Percentiles rank a stretch among this genome's conserved stretches.
Conservation (phyloP, 2,888 invertebrate genomes). For the Eilema griseolum region DNA sequence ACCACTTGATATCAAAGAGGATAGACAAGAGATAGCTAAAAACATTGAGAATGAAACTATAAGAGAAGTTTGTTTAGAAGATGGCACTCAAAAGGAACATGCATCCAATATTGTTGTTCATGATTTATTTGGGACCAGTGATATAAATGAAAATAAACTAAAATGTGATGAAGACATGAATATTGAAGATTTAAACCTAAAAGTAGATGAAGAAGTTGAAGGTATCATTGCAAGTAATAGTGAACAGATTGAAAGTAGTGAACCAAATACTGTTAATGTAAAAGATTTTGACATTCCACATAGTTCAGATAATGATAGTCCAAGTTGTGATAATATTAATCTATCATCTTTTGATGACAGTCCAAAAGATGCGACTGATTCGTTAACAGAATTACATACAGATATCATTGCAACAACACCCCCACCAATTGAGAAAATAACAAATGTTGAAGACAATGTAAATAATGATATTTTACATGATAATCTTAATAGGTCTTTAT, state of each 20-base stretch:
- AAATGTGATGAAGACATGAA: constrained; percentile 64
- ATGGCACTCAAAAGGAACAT: constrained; percentile 30
- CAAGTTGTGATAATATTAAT: constrained; percentile 42
- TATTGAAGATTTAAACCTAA: constrained; percentile 75
- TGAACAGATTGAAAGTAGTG: constrained; percentile 45
- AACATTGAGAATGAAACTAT: constrained; percentile 34
- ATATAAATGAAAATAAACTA: constrained; percentile 50
- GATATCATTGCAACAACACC: constrained; percentile 33
- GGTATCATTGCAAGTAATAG: constrained; percentile 47
- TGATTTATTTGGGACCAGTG: constrained; percentile 38
- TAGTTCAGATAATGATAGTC: constrained; percentile 43
- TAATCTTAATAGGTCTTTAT: not conserved
- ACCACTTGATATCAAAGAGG: constrained; percentile 33
- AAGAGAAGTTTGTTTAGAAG: constrained; percentile 39
- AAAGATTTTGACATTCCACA: constrained; percentile 51
- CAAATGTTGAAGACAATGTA: constrained; percentile 17
- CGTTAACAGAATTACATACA: constrained; percentile 32
- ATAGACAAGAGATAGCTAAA: constrained; percentile 32
- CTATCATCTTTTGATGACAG: constrained; percentile 38
- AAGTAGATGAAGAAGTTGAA: constrained; percentile 62
- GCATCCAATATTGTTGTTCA: constrained; percentile 30
- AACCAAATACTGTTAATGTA: constrained; percentile 43
- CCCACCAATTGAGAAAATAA: constrained; percentile 18
- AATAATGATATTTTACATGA: constrained; percentile 21
- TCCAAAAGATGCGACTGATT: constrained; percentile 38